Conservation (phyloP, 2,888 invertebrate species). For the Gryllus longicercus region DNA sequence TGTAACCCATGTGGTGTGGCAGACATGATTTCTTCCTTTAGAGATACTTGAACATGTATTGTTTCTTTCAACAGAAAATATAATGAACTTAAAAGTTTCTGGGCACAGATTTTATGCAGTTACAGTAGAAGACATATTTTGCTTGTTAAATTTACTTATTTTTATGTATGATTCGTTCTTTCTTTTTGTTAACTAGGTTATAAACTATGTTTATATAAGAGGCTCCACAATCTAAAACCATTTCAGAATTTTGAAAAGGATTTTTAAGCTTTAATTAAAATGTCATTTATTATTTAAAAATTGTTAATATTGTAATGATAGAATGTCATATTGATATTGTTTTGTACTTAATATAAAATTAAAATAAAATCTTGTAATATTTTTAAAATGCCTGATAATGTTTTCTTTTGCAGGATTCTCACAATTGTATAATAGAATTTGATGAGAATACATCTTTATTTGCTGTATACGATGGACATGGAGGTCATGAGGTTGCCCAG, state of each 20-base stretch:
- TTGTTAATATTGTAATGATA: neutral
- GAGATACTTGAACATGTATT: too few species aligned
- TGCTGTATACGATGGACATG: conserved; percentile 98
- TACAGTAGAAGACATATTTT: too few species aligned
- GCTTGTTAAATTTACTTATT: too few species aligned
- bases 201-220: too few species aligned
- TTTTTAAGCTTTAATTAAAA: too few species aligned
- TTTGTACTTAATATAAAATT: neutral
- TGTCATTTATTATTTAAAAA: neutral
- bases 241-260: too few species aligned
- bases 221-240: too few species aligned
- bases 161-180: too few species aligned
- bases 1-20: neutral
- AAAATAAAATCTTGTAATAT: neutral
- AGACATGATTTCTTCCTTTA: neutral
- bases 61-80: too few species aligned
- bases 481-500: conserved; percentile 91
- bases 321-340: neutral
- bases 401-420: conserved; percentile 77
- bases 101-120: too few species aligned
- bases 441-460: conserved; percentile 81
- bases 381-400: conserved; percentile 29
- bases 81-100: too few species aligned
- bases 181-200: too few species aligned
- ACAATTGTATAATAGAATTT: conserved; percentile 85